These are phyloP conservation scores for Eospalax fontanierii DNA, from an alignment of 2,797 vertebrate genomes.

Conservation along the genomic window DNA sequence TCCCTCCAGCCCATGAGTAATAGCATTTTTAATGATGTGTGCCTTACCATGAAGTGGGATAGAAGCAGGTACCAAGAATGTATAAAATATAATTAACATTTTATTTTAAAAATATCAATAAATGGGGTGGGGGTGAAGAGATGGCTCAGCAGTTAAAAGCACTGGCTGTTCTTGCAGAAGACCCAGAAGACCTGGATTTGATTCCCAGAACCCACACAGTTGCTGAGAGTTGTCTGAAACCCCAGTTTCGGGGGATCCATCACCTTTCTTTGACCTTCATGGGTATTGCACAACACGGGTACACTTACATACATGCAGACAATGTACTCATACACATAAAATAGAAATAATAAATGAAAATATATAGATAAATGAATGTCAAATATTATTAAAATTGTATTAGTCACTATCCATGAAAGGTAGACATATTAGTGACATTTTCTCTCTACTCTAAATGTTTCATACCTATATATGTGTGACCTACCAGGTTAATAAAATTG, in stretches of 20 bases:
- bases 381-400: constrained; percentile 3
- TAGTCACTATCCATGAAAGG: neutral
- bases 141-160: too few relatives aligned
- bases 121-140: too few relatives aligned
- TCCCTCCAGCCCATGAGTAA: neutral
- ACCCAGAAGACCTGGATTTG: too few relatives aligned
- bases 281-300: too few relatives aligned
- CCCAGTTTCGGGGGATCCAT: too few relatives aligned
- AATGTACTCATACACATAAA: too few relatives aligned
- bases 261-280: too few relatives aligned
- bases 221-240: too few relatives aligned
- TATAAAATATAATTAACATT: neutral
- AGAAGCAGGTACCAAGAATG: neutral
- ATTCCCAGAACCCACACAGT: too few relatives aligned
- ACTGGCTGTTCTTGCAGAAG: too few relatives aligned
- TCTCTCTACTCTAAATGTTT: constrained; percentile 20
- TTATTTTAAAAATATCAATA: neutral
- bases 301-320: too few relatives aligned
- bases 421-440: neutral
- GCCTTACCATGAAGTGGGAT: neutral
- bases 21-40: neutral
- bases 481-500: neutral
- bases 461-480: neutral
- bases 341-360: too few relatives aligned
- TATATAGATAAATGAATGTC: neutral